phyloP scores from a whole-genome alignment of 2,797 vertebrate genomes.

The Gephyroberyx darwinii region DNA sequence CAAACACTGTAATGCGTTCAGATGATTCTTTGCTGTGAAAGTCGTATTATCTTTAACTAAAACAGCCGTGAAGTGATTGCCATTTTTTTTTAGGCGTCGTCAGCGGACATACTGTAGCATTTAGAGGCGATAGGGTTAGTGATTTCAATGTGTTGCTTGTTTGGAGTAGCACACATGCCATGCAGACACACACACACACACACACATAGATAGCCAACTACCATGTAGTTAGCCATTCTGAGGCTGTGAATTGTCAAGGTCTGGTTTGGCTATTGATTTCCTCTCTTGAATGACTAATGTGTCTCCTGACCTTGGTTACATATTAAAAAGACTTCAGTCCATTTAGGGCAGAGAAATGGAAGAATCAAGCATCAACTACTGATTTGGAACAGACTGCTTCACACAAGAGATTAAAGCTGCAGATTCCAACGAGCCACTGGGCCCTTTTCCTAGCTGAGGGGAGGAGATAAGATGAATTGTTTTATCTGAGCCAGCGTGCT shows the following conservation, averaged over 20 bases:
- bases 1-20: not conserved
- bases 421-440: constrained; percentile 59
- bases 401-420: constrained; percentile 61
- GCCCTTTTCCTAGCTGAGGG: constrained; percentile 44
- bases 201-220: constrained; percentile 30
- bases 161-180: not conserved
- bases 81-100: no score
- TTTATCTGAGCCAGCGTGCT: constrained; percentile 32
- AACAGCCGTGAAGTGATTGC: no score
- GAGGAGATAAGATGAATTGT: constrained; percentile 50
- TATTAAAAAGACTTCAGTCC: constrained; percentile 60
- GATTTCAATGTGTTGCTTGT: not conserved
- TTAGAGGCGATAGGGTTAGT: no score
- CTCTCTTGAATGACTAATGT: constrained; percentile 70
- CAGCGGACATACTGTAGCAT: no score
- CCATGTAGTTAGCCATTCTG: constrained; percentile 64
- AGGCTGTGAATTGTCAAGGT: constrained; percentile 53
- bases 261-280: constrained; percentile 74
- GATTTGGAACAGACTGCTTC: constrained; percentile 62
- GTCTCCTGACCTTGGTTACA: constrained; percentile 70
- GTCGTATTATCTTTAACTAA: not conserved
- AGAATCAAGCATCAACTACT: constrained; percentile 66
- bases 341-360: constrained; percentile 46
- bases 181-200: constrained; percentile 3
- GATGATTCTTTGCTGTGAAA: not conserved